Evolutionary conservation across 1,140 invertebrate genomes (phyloP).

Genomic region (Drosophila kohkoa): DNA sequence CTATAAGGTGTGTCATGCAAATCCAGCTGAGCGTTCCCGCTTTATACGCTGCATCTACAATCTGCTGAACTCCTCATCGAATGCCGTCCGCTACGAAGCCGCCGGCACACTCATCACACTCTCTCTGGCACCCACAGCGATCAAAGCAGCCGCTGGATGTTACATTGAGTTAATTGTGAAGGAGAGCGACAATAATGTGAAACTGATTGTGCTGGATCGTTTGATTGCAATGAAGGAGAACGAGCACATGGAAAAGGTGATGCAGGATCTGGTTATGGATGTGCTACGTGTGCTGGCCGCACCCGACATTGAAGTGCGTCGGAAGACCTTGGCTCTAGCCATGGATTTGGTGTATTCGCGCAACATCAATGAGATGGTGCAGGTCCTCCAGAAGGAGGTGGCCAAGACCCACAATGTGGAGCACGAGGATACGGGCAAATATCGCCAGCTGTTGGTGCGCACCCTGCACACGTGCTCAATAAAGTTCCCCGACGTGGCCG

Average conservation of each 20-base stretch:
- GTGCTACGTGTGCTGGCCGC: constrained; percentile 96
- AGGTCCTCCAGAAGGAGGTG: constrained; percentile 97
- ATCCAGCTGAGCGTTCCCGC: constrained; percentile 97
- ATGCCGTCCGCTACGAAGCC: constrained; percentile 99
- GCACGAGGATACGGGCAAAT: constrained; percentile 98
- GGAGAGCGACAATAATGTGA: constrained; percentile 99
- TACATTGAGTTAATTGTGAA: constrained; percentile 99
- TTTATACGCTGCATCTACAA: constrained; percentile 99
- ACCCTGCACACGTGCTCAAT: constrained; percentile 98
- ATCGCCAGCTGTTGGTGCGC: constrained; percentile 97
- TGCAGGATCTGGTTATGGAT: constrained; percentile 99
- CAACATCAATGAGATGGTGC: constrained; percentile 98
- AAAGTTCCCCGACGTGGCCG: constrained; percentile 98
- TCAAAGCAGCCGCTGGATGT: constrained; percentile 98
- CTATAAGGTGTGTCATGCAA: constrained; percentile 99
- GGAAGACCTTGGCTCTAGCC: constrained; percentile 94
- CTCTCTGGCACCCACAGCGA: constrained; percentile 97
- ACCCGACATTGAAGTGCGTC: constrained; percentile 97
- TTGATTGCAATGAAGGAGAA: constrained; percentile 95
- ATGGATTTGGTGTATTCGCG: constrained; percentile 97
- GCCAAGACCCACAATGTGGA: constrained; percentile 96
- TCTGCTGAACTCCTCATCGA: constrained; percentile 97
- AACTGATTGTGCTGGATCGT: constrained; percentile 98
- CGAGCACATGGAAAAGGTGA: constrained; percentile 95
- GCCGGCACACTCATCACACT: constrained; percentile 99